Base-by-base conservation (phyloP, 2,797 vertebrate species). In the Lepidocolaptes lacrymiger region DNA sequence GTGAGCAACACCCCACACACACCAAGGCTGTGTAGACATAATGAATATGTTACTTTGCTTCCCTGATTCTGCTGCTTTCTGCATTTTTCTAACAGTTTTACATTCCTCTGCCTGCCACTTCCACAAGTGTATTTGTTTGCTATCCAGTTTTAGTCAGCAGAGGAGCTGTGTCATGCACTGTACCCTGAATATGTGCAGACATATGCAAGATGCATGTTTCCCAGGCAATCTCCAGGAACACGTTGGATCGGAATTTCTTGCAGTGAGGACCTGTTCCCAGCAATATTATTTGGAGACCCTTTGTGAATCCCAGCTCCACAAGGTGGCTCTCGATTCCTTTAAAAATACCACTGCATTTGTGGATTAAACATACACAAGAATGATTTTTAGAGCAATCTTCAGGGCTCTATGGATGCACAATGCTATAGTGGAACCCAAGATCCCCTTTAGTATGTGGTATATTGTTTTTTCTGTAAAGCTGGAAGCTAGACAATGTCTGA, bases 261-360 rank as follows among this genome's bases (percentile, higher is more conserved):
- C 49, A 54, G 9, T 3, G 37, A 85, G 49, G 8, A 80, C 56
- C 56, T 68, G 27, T 46, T 92, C 21, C 58, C 36, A 36, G 39
- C 19, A 32, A 6, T 5, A 58, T 51, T 34, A 32, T 58, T 43
- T 44, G 28, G 49, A 89, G 41, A 37, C 34, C 49, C 59, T 94
- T 66, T 30, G 4, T 41, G 69, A 95, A 87, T 58, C 27, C 48
- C 36, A 90, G 56, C 85, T 96, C 97, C 97, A 97, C 96, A 91
- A 97, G 97, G 94, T 96, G 97, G 97, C 97, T 96, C 96, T 86
- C 44, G 2, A 82, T 82, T 72, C 93, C 92, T 86, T 85, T 66
- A 54, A 91, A 95, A 94, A 86, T 36, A 51, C 14, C 12, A 8
- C 41, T 59, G 66, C 7, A 1, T 85, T 84, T 88, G 32, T 56